Evolutionary conservation across 2,797 vertebrate species (phyloP), one percentile per base, ranked within the genome.

Genomic region (Poecilia velifera): DNA sequence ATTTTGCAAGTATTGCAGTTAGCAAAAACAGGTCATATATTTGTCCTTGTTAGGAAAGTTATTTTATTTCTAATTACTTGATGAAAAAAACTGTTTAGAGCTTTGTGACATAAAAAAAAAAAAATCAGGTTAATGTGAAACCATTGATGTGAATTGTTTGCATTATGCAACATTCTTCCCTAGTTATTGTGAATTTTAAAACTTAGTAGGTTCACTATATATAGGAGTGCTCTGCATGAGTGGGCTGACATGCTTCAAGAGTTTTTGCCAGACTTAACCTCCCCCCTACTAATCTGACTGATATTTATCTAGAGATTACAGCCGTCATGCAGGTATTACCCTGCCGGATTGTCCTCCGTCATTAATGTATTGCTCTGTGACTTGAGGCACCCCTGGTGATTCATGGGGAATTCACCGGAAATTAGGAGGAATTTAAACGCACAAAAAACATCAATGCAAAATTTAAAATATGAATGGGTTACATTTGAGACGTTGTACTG

Each of bases 301-400:
- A 73, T 74, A 36, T 74, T 53, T 53, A 53, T 55, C 31, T 25
- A 71, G 68, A 71, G 68, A 71, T 71, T 45, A 71, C 39, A 39
- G 49, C 72, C 39, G 72, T 39, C 47, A 73, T 53, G 34, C 47
- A n/a, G 49, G 34, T 39, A 74, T 41, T 39, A 53, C 12, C 47
- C 36, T 3, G 34, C 7, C 22, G 12, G 72, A 53, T 55, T 74
- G 36, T 55, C 22, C 34, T 31, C 34, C 25, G 12, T 74, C 49
- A 39, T 74, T 53, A 74, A 73, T 25, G 47, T 74, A 39, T 74
- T 13, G 55, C 22, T 28, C 10, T 28, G 10, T 71, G 41, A 71
- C 39, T 71, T 45, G 68, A 45, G 41, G 68, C 41, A 2, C 25
- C 39, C 39, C 25, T 45, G 12, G 22, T 70, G 68, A 70, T 45